phyloP scores from a whole-genome alignment of 2,797 vertebrate species.

The Holocentrus rufus region DNA sequence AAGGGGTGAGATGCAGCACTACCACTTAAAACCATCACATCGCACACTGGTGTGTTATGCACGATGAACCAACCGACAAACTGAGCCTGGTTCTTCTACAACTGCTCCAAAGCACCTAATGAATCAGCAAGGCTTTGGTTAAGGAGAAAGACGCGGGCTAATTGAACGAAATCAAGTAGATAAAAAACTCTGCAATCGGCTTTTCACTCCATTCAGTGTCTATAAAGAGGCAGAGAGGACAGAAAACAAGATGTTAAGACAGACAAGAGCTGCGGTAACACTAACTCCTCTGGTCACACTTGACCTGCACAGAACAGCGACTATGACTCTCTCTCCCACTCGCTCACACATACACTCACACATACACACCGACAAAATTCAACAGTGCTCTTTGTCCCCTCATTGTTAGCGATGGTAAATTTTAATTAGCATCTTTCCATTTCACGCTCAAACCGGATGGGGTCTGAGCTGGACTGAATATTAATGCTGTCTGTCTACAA shows the following conservation, averaged over 20 bases:
- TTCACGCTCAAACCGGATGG: slow-evolving; percentile 18
- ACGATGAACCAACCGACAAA: too few species aligned
- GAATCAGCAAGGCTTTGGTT: background rate
- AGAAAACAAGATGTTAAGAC: slow-evolving; percentile 8
- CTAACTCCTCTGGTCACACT: slow-evolving; percentile 18
- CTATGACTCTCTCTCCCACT: background rate
- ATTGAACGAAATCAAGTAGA: background rate
- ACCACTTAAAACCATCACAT: too few species aligned
- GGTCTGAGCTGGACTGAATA: background rate
- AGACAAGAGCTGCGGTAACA: slow-evolving; percentile 7
- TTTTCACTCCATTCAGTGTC: background rate
- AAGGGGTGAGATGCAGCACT: too few species aligned
- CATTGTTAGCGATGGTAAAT: slow-evolving; percentile 1
- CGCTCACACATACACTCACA: background rate
- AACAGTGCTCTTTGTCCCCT: background rate
- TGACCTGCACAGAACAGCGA: background rate
- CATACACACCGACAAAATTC: background rate
- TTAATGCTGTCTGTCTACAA: slow-evolving; percentile 25
- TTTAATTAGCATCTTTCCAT: slow-evolving; percentile 13
- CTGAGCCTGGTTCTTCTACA: too few species aligned
- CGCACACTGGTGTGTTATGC: too few species aligned
- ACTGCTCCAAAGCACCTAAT: too few species aligned
- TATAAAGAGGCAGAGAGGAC: background rate
- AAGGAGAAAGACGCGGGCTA: background rate
- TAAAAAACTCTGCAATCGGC: background rate